Evolutionary conservation across 2,113 vertebrate genomes (phyloP).

Genomic region (Rhizomys pruinosus): DNA sequence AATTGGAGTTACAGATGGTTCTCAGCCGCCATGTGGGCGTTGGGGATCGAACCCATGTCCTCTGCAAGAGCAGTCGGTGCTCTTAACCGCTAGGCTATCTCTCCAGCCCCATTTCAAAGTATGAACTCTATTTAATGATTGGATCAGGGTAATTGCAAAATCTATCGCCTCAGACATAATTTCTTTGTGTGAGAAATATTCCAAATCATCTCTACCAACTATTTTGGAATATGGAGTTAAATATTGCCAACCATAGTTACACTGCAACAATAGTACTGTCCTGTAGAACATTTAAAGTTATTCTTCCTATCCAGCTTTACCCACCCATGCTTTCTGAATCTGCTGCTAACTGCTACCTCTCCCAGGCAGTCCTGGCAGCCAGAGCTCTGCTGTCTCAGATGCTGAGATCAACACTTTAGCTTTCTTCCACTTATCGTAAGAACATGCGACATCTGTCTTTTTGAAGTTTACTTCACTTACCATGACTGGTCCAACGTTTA

Average conservation of each 20-base stretch:
- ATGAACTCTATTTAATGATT: not conserved
- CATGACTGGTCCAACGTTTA: not conserved
- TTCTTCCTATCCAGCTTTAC: not conserved
- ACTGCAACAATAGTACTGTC: no score
- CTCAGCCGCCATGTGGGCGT: no score
- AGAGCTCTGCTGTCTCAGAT: not conserved
- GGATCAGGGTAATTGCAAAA: not conserved
- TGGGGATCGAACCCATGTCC: no score
- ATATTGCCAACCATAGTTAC: not conserved
- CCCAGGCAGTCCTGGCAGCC: not conserved
- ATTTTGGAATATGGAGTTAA: not conserved
- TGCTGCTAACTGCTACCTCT: not conserved
- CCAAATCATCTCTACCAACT: not conserved
- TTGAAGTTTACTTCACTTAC: not conserved
- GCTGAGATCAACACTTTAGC: not conserved
- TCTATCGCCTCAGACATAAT: not conserved
- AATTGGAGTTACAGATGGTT: no score
- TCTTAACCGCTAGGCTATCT: no score
- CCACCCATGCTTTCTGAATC: not conserved
- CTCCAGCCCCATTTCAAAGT: no score
- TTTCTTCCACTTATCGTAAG: not conserved
- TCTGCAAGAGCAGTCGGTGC: no score
- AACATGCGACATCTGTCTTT: not conserved
- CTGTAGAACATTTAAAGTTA: not conserved
- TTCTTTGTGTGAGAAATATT: not conserved